Conservation (phyloP, 2,888 invertebrate genomes). For the Drosophila kanekoi region DNA sequence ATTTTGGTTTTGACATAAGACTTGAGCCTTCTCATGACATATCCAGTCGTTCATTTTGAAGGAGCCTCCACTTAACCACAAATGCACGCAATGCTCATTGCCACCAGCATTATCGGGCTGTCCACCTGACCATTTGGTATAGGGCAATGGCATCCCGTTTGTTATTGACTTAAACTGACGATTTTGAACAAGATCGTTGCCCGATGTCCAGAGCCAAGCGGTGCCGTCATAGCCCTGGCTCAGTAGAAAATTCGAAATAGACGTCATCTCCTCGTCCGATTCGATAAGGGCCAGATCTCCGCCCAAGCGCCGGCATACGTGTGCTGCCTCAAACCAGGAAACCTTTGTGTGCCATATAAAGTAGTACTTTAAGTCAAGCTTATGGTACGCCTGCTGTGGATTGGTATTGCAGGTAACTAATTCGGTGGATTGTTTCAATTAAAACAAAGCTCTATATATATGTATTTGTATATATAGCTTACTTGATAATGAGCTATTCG, state of each 20-base stretch:
- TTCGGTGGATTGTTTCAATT: background rate
- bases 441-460: too few relatives aligned
- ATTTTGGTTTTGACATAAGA: constrained; percentile 9
- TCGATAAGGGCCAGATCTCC: constrained; percentile 32
- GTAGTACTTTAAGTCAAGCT: constrained; percentile 18
- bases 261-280: constrained; percentile 8
- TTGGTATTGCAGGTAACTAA: constrained; percentile 11
- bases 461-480: background rate
- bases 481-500: background rate
- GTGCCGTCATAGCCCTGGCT: background rate
- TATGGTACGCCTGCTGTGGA: background rate
- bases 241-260: constrained; percentile 10
- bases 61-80: background rate
- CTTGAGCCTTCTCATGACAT: background rate
- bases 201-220: constrained; percentile 30
- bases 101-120: constrained; percentile 36
- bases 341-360: constrained; percentile 1
- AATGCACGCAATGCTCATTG: constrained; percentile 23
- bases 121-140: background rate
- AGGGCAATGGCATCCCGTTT: constrained; percentile 16
- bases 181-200: constrained; percentile 12
- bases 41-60: constrained; percentile 36
- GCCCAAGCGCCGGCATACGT: constrained; percentile 28
- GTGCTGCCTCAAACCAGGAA: constrained; percentile 17
- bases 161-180: background rate